Evolutionary conservation across 2,888 invertebrate species (phyloP), one percentile per base, ranked within the genome.

Genomic region (Exocentrus adspersus): DNA sequence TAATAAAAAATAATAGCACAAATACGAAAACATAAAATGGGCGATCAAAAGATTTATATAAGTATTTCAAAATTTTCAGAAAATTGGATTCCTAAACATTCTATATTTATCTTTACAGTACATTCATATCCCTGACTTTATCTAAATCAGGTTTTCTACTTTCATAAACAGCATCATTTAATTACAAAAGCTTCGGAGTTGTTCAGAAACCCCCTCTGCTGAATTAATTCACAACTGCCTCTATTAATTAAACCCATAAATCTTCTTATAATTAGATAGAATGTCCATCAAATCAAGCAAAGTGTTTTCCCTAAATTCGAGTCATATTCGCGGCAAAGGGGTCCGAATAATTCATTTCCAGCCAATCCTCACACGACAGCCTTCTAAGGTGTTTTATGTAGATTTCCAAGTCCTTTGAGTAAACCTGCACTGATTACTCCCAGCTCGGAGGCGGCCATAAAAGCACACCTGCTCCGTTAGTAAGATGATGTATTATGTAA

Each of bases 401-500:
- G 50, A 50, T 30, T 46, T 50, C 30, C n/a, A 50, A 28, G 32
- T 30, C 32, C 50, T 50, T 30, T 30, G 50, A 28, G 28, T 50
- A 50, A 50, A 50, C 28, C 50, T 30, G 16, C 16, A 6, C 30
- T 50, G 30, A 50, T 50, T 50, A 50, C 50, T 28, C 28, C 10
- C 30, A 19, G 24, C 1, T 14, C 5, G 9, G 50, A 50, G 16
- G 32, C 50, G 5, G n/a, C 32, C 12, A 50, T 50, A 32, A 50
- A 50, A 17, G 32, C 50, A 30, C 50, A 50, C 50, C 50, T 50
- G 50, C 50, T 50, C 30, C 50, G 19, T 10, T 28, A 50, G 20
- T n/a, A 20, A 46, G 28, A 50, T 50, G 50, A 50, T 50, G 17
- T 50, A 50, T 50, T 50, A 50, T 50, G 50, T 50, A 17, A 17